These are phyloP conservation scores for Takifugu ocellatus DNA, from an alignment of 2,797 vertebrate species.

Conservation along the genomic window DNA sequence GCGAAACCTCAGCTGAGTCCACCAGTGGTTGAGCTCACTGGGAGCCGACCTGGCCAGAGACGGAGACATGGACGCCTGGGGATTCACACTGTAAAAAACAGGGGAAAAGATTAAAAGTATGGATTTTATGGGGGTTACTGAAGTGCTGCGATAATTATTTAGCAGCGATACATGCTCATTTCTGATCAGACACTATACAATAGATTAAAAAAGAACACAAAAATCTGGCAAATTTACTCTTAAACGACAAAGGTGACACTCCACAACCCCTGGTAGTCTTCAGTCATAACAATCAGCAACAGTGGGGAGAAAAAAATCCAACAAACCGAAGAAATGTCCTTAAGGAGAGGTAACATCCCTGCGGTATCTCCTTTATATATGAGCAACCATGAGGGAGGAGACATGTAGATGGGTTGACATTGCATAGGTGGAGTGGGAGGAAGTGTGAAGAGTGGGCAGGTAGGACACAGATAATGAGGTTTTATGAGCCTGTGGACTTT, in stretches of 20 bases:
- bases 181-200: neutral
- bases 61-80: slow-evolving; percentile 64
- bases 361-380: slow-evolving; percentile 53
- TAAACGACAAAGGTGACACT: slow-evolving; percentile 26
- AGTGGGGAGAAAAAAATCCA: slow-evolving; percentile 3
- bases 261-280: slow-evolving; percentile 20
- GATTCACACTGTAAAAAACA: slow-evolving; percentile 36
- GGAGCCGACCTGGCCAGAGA: slow-evolving; percentile 71
- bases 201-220: neutral
- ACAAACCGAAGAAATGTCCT: slow-evolving; percentile 28
- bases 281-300: slow-evolving; percentile 32
- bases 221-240: slow-evolving; percentile 45
- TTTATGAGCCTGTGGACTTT: slow-evolving; percentile 49
- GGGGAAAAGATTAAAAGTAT: neutral
- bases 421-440: slow-evolving; percentile 39
- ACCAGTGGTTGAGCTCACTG: slow-evolving; percentile 79
- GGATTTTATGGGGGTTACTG: neutral
- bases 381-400: slow-evolving; percentile 54
- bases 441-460: slow-evolving; percentile 36
- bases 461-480: slow-evolving; percentile 46
- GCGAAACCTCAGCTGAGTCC: slow-evolving; percentile 81
- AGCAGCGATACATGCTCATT: too few relatives aligned
- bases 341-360: slow-evolving; percentile 41
- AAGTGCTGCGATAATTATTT: neutral
- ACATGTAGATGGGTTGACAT: slow-evolving; percentile 18